A percentile compares a stretch with the other conserved stretches of the same genome.
These are phyloP conservation scores for Cheilosia urbana DNA, from an alignment of 2,888 invertebrate genomes.

Conservation along the genomic window DNA sequence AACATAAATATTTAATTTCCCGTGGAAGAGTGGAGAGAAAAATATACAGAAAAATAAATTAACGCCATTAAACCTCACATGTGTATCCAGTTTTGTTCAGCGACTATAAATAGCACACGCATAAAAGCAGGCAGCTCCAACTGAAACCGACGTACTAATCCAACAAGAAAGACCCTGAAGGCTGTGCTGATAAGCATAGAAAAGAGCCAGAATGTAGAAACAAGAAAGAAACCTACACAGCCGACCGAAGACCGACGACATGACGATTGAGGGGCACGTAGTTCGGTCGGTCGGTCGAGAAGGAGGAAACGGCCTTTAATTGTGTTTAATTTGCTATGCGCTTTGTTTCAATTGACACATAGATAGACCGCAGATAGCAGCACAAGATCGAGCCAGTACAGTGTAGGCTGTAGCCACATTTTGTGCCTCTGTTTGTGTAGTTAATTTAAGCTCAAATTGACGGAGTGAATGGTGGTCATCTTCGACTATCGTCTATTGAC, in stretches of 20 bases:
- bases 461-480: slow-evolving; percentile 46
- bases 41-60: slow-evolving; percentile 9
- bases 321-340: slow-evolving; percentile 73
- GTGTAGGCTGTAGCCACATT: neutral
- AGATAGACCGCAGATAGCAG: slow-evolving; percentile 47
- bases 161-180: slow-evolving; percentile 56
- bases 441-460: slow-evolving; percentile 65
- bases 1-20: slow-evolving; percentile 33
- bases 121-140: slow-evolving; percentile 52
- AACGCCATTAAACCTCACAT: slow-evolving; percentile 45
- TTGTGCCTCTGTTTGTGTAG: slow-evolving; percentile 51
- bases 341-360: slow-evolving; percentile 74
- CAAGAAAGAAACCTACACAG: slow-evolving; percentile 34
- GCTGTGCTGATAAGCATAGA: slow-evolving; percentile 52
- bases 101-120: slow-evolving; percentile 59
- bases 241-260: neutral
- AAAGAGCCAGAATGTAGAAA: slow-evolving; percentile 46
- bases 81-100: slow-evolving; percentile 26
- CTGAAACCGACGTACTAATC: slow-evolving; percentile 47
- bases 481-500: slow-evolving; percentile 68
- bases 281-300: neutral
- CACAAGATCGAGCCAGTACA: slow-evolving; percentile 25
- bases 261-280: too few relatives aligned
- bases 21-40: slow-evolving; percentile 5
- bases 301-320: slow-evolving; percentile 56